phyloP scores from a whole-genome alignment of 2,888 invertebrate genomes.

The Hartigia nigra region DNA sequence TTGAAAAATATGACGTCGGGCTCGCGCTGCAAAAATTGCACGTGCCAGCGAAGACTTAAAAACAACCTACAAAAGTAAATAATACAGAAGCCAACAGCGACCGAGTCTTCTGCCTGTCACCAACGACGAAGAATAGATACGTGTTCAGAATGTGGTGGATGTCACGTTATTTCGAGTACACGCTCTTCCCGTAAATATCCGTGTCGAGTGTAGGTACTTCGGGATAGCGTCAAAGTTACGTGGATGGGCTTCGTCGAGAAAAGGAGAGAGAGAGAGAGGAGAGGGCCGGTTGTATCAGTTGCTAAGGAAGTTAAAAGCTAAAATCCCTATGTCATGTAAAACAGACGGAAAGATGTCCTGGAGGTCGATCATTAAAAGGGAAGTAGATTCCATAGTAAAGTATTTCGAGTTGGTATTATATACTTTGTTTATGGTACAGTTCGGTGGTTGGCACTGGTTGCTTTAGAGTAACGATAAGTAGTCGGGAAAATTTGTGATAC shows the following conservation, averaged over 20 bases:
- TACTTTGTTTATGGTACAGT: not conserved
- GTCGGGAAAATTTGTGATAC: not conserved
- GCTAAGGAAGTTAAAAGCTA: not conserved
- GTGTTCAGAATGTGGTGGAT: not conserved
- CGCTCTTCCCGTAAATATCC: not conserved
- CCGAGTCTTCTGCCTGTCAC: conserved; percentile 19
- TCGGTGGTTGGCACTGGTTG: not conserved
- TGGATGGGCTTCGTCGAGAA: not conserved
- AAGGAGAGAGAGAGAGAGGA: too few species aligned
- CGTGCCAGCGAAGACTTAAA: conserved; percentile 25
- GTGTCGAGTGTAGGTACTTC: not conserved
- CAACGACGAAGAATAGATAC: not conserved
- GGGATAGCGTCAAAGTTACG: not conserved
- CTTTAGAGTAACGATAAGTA: not conserved
- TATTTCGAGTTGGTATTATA: not conserved
- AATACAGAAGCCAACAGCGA: conserved; percentile 22
- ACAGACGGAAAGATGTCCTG: not conserved
- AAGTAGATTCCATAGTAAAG: not conserved
- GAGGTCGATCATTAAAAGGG: not conserved
- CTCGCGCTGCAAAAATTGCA: conserved; percentile 38
- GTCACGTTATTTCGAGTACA: not conserved
- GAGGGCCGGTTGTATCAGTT: not conserved
- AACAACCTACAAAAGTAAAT: conserved; percentile 17
- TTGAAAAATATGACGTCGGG: conserved; percentile 18
- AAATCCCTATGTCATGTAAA: not conserved